A percentile compares a stretch with the other conserved stretches of the same genome.
Conservation (phyloP, 2,888 invertebrate genomes). For the Sesia apiformis region DNA sequence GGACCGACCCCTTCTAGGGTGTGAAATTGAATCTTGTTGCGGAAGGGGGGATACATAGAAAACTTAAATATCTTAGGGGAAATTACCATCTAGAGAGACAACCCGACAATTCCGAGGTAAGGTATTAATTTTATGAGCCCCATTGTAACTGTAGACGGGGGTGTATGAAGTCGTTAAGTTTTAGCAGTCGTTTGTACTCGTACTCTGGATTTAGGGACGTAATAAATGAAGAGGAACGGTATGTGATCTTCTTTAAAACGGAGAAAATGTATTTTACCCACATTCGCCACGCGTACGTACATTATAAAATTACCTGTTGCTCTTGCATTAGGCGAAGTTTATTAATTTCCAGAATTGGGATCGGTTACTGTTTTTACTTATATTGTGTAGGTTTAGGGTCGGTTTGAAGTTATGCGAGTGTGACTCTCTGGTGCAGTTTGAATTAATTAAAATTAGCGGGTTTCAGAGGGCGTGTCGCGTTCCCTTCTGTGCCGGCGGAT, state of each 20-base stretch:
- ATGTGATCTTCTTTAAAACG: too few relatives aligned
- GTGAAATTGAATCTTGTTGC: constrained; percentile 74
- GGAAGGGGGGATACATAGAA: constrained; percentile 57
- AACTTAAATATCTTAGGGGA: constrained; percentile 72
- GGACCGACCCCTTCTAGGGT: constrained; percentile 67
- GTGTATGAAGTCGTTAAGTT: constrained; percentile 66
- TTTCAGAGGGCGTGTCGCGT: constrained; percentile 7
- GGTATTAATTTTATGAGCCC: constrained; percentile 70
- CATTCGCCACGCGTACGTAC: too few relatives aligned
- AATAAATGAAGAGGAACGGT: not conserved
- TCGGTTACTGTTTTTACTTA: too few relatives aligned
- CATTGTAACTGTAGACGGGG: constrained; percentile 51
- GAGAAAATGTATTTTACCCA: too few relatives aligned
- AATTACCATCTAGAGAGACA: constrained; percentile 57
- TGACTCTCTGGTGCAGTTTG: constrained; percentile 24
- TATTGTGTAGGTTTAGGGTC: too few relatives aligned
- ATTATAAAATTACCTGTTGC: too few relatives aligned
- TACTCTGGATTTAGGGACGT: constrained; percentile 36
- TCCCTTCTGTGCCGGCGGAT: not conserved
- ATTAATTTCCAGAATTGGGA: too few relatives aligned
- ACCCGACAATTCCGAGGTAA: constrained; percentile 53
- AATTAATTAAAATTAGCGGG: constrained; percentile 62
- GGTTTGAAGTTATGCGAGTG: constrained; percentile 13
- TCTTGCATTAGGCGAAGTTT: too few relatives aligned
- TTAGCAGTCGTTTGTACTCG: constrained; percentile 53